Evolutionary conservation across 2,888 invertebrate genomes (phyloP).

Genomic region (Lordiphosa fenestrarum): DNA sequence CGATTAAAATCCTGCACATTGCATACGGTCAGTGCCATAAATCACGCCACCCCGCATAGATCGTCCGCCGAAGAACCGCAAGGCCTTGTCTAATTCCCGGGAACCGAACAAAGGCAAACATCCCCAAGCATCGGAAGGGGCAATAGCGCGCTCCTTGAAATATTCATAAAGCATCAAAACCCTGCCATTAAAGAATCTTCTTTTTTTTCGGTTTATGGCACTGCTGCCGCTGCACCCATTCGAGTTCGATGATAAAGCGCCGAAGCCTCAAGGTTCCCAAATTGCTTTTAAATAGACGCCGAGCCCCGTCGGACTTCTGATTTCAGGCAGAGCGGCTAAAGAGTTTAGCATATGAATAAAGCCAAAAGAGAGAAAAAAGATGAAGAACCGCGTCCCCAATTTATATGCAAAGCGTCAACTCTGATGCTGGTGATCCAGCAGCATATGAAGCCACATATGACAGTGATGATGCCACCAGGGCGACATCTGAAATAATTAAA

Average conservation of each 20-base stretch:
- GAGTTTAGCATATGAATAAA: constrained; percentile 65
- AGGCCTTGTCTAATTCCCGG: constrained; percentile 49
- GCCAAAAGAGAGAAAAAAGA: constrained; percentile 21
- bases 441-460: constrained; percentile 4
- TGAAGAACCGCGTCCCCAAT: constrained; percentile 25
- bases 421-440: constrained; percentile 3
- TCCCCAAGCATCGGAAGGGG: constrained; percentile 14
- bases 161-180: constrained; percentile 36
- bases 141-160: constrained; percentile 45
- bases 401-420: constrained; percentile 52
- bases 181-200: constrained; percentile 50
- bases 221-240: constrained; percentile 57
- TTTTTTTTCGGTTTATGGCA: constrained; percentile 39
- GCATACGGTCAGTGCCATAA: constrained; percentile 40
- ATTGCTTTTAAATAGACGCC: constrained; percentile 55
- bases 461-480: constrained; percentile 53
- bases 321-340: constrained; percentile 33
- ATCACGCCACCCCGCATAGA: constrained; percentile 54
- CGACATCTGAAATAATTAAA: constrained; percentile 61
- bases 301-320: constrained; percentile 62
- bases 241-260: constrained; percentile 53
- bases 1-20: constrained; percentile 35
- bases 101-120: constrained; percentile 54
- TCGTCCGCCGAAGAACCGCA: constrained; percentile 45
- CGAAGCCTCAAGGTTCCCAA: constrained; percentile 46